Conservation (phyloP, 1,140 invertebrate species). For the Arion vulgaris region DNA sequence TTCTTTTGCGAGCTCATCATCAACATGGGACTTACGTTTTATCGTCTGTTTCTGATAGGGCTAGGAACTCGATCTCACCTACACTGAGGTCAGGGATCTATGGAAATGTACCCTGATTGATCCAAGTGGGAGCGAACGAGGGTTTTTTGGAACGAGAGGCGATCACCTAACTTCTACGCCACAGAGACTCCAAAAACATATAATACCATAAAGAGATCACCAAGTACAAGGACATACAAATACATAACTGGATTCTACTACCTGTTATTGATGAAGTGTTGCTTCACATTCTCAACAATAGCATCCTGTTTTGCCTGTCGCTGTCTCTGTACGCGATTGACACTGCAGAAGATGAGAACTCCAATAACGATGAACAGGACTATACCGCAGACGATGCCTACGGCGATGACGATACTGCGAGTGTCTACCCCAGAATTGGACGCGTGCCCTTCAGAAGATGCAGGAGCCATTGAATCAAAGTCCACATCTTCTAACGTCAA, state of each 20-base stretch:
- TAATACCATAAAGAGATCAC: no score
- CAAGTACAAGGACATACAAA: no score
- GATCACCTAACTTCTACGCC: no score
- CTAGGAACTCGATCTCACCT: no score
- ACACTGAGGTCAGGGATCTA: no score
- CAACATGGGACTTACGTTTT: no score
- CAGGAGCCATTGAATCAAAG: constrained; percentile 28
- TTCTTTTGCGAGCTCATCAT: no score
- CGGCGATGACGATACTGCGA: constrained; percentile 53
- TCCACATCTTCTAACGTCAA: constrained; percentile 52
- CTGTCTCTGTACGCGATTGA: constrained; percentile 38
- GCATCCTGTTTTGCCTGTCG: constrained; percentile 47
- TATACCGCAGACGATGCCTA: constrained; percentile 54
- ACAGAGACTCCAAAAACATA: no score
- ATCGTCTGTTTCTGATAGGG: no score
- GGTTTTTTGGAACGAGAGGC: no score
- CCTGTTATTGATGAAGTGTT: constrained; percentile 55
- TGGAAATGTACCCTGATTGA: no score
- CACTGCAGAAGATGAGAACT: constrained; percentile 48
- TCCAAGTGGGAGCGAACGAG: no score
- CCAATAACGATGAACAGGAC: constrained; percentile 48
- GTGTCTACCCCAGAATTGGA: constrained; percentile 38
- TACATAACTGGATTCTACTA: constrained; percentile 18
- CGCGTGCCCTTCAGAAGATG: neutral
- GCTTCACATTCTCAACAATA: constrained; percentile 53